A percentile compares a stretch with the other conserved stretches of the same genome.
These are phyloP conservation scores for Schizothorax lantsangensis DNA, from an alignment of 2,797 vertebrate species.

Conservation along the genomic window DNA sequence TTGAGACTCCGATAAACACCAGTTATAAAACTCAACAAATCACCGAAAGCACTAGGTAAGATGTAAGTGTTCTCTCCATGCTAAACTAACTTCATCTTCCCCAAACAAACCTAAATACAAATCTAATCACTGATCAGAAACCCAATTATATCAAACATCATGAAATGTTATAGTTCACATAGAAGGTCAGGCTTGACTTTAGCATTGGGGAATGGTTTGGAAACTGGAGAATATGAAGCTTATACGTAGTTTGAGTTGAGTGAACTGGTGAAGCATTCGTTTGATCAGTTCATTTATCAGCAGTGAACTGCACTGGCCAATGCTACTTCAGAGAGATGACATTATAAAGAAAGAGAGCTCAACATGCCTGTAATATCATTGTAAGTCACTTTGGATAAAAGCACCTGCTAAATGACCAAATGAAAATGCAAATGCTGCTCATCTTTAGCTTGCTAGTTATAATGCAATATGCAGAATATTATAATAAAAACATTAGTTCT, in stretches of 20 bases:
- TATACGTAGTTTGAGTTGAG: not conserved
- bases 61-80: not conserved
- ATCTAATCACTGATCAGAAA: not conserved
- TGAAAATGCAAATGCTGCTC: no score
- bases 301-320: not conserved
- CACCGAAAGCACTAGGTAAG: not conserved
- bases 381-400: no score
- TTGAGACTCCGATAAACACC: not conserved
- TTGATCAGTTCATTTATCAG: not conserved
- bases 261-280: not conserved
- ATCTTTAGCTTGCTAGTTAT: no score
- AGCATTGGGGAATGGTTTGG: not conserved
- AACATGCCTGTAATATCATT: no score
- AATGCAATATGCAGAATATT: no score
- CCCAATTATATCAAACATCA: no score
- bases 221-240: not conserved
- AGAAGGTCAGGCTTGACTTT: not conserved
- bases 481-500: no score
- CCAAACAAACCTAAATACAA: not conserved
- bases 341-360: not conserved
- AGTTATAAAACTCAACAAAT: not conserved
- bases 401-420: no score
- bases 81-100: not conserved
- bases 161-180: no score
- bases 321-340: not conserved